Evolutionary conservation across 2,888 invertebrate species (phyloP).

Genomic region (Oscheius sp.): DNA sequence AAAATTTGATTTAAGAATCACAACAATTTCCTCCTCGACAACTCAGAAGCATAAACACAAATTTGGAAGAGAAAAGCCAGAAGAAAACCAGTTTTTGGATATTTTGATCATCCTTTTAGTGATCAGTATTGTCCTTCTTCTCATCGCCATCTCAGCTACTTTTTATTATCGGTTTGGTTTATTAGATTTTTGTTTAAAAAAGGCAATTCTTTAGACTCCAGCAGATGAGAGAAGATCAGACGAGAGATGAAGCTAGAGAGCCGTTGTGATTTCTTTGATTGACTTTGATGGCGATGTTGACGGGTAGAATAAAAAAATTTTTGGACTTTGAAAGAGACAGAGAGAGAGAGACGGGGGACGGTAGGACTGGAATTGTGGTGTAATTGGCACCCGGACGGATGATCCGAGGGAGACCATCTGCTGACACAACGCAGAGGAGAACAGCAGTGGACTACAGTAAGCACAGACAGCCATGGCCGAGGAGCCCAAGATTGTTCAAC

Average conservation of each 20-base stretch:
- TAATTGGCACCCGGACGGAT: neutral
- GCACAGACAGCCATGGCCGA: neutral
- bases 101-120: conserved; percentile 23
- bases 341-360: neutral
- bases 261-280: neutral
- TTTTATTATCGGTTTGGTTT: conserved; percentile 19
- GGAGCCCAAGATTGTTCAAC: conserved; percentile 2
- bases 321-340: neutral
- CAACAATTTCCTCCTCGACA: too few species aligned
- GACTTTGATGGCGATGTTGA: neutral
- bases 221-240: conserved; percentile 9
- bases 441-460: neutral
- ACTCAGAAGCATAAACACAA: conserved; percentile 13
- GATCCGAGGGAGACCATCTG: neutral
- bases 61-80: conserved; percentile 5
- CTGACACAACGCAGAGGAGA: too few species aligned
- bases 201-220: neutral
- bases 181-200: neutral
- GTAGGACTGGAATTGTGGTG: neutral
- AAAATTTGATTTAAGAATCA: neutral
- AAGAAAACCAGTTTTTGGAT: conserved; percentile 25
- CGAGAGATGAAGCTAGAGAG: conserved; percentile 9
- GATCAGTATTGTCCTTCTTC: conserved; percentile 20
- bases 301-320: neutral
- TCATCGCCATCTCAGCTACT: conserved; percentile 26